A percentile compares a stretch with the other conserved stretches of the same genome.
These are phyloP conservation scores for Marmota monax DNA, from an alignment of 2,113 vertebrate genomes.

Conservation along the genomic window DNA sequence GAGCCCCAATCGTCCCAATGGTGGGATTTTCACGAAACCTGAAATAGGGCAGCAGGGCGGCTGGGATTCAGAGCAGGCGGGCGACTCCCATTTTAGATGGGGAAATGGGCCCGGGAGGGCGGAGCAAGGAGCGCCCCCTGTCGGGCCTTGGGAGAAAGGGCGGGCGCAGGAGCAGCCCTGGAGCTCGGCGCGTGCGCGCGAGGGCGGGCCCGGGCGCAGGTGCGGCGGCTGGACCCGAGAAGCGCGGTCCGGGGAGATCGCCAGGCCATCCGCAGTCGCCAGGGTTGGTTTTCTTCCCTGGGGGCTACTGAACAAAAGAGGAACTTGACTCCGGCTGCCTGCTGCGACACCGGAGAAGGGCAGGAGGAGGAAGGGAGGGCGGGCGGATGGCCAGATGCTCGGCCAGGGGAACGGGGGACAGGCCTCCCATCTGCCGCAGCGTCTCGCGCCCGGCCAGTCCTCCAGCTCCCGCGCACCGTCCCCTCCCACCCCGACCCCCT, in stretches of 20 bases:
- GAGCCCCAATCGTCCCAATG: background rate
- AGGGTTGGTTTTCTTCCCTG: constrained; percentile 30
- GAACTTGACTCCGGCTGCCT: constrained; percentile 57
- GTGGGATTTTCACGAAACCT: background rate
- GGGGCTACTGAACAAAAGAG: constrained; percentile 64
- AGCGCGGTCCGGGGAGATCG: background rate
- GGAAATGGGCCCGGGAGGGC: background rate
- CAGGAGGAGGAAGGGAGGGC: background rate
- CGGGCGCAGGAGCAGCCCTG: too few species aligned
- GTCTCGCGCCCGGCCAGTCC: too few species aligned
- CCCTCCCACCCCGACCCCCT: too few species aligned
- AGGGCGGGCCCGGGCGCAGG: background rate
- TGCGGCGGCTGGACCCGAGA: background rate
- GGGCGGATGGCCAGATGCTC: background rate
- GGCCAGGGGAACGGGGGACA: background rate
- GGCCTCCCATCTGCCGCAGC: background rate
- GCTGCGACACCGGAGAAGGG: constrained; percentile 57
- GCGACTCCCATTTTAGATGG: background rate
- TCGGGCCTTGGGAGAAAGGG: too few species aligned
- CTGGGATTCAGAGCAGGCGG: background rate
- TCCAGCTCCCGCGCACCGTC: background rate
- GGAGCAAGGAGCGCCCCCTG: background rate
- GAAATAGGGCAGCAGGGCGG: background rate
- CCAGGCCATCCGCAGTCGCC: background rate
- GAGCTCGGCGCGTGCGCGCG: too few species aligned